Percentiles rank a stretch among this genome's conserved stretches.
phyloP scores from a whole-genome alignment of 2,113 vertebrate genomes.

The Cygnus buccinator region DNA sequence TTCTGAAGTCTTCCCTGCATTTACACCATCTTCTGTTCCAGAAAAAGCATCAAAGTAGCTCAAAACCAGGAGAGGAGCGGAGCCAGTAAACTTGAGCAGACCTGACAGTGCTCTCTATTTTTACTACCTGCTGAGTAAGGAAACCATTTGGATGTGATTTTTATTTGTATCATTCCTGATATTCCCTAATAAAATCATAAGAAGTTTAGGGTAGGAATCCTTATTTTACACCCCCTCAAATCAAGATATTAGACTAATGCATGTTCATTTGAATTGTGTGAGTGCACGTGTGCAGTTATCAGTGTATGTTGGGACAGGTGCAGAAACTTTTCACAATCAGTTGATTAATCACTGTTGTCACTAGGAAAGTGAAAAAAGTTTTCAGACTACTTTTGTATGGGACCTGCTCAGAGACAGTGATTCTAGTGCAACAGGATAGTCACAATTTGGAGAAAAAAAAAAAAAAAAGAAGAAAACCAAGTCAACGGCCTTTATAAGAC shows the following conservation, averaged over 20 bases:
- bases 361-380: background rate
- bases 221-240: background rate
- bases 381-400: rapidly evolving
- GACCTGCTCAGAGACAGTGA: background rate
- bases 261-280: background rate
- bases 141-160: background rate
- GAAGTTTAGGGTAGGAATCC: background rate
- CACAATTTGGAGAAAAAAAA: background rate
- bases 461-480: background rate
- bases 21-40: background rate
- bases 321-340: background rate
- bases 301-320: rapidly evolving
- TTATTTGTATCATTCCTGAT: background rate
- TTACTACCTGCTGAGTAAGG: background rate
- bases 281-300: rapidly evolving
- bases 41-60: background rate
- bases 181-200: background rate
- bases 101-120: background rate
- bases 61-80: background rate
- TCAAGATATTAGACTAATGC: background rate
- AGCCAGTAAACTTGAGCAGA: background rate
- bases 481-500: background rate
- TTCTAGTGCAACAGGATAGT: background rate
- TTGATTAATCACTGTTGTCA: too few relatives aligned
- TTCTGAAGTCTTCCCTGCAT: background rate